Conservation (phyloP, 2,797 vertebrate genomes). For the Pseudomugil tenellus region DNA sequence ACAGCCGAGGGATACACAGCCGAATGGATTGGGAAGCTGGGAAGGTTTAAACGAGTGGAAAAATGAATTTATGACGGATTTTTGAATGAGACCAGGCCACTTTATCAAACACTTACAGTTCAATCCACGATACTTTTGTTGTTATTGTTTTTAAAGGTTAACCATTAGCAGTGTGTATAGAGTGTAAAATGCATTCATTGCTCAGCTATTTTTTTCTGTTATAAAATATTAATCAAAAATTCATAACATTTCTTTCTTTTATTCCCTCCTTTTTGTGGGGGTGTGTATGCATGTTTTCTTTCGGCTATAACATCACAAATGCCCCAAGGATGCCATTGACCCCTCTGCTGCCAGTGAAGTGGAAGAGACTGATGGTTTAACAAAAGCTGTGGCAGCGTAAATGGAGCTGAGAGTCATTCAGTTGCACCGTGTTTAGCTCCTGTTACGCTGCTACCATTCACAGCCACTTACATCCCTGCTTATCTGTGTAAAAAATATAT, state of each 20-base stretch:
- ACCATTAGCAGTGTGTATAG: slow-evolving; percentile 14
- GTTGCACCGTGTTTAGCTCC: slow-evolving; percentile 34
- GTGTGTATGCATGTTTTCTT: not conserved
- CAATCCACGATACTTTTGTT: not conserved
- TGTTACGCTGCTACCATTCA: slow-evolving; percentile 27
- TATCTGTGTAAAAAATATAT: not conserved
- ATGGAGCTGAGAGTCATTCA: slow-evolving; percentile 56
- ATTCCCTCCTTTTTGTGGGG: slow-evolving; percentile 6
- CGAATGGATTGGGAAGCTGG: not conserved
- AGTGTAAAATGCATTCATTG: slow-evolving; percentile 26
- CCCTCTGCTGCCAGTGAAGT: slow-evolving; percentile 55
- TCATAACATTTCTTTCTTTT: slow-evolving; percentile 15
- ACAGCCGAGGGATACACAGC: not conserved
- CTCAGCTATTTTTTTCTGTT: slow-evolving; percentile 22
- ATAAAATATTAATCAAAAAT: slow-evolving; percentile 15
- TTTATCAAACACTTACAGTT: not conserved
- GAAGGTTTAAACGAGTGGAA: not conserved
- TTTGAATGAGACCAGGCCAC: not conserved
- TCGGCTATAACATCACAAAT: slow-evolving; percentile 44
- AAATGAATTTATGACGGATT: not conserved
- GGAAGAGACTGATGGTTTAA: slow-evolving; percentile 68
- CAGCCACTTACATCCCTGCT: not conserved
- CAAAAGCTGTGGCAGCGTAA: slow-evolving; percentile 63
- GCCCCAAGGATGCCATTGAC: slow-evolving; percentile 65
- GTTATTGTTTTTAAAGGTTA: slow-evolving; percentile 26